phyloP scores from a whole-genome alignment of 1,140 invertebrate species.

The Mamestra configurata region DNA sequence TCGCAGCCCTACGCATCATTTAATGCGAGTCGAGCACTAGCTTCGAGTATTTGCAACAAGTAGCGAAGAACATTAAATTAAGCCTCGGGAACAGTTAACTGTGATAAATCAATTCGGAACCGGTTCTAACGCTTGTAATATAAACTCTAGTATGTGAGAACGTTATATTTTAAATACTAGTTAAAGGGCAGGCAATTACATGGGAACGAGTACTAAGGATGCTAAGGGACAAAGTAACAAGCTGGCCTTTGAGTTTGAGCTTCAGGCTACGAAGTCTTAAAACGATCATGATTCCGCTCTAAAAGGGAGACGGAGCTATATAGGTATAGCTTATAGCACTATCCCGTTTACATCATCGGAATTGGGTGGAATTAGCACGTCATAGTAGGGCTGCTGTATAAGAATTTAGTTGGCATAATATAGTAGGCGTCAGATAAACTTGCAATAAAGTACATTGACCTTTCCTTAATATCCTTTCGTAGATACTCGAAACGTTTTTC shows the following conservation, averaged over 20 bases:
- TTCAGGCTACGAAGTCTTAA: no score
- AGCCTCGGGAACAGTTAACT: constrained; percentile 31
- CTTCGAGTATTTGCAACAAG: constrained; percentile 29
- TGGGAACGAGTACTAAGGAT: not conserved
- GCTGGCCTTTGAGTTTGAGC: not conserved
- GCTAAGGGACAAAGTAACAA: not conserved
- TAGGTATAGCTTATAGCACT: no score
- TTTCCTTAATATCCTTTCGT: no score
- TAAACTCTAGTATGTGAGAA: constrained; percentile 17
- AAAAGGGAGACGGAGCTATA: no score
- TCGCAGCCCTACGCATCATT: constrained; percentile 23
- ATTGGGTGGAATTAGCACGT: no score
- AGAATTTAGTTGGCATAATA: no score
- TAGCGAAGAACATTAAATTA: constrained; percentile 36
- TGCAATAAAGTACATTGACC: no score
- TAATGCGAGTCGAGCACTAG: not conserved
- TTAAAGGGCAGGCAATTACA: not conserved
- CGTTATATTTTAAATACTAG: constrained; percentile 12
- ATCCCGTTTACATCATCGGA: no score
- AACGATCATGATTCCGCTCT: no score
- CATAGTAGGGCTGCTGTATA: no score
- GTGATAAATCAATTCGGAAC: constrained; percentile 45
- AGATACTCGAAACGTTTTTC: no score
- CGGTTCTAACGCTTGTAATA: constrained; percentile 16
- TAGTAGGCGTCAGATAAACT: no score